These are phyloP conservation scores for Dorcus hopei DNA, from an alignment of 2,888 invertebrate species.

Conservation along the genomic window DNA sequence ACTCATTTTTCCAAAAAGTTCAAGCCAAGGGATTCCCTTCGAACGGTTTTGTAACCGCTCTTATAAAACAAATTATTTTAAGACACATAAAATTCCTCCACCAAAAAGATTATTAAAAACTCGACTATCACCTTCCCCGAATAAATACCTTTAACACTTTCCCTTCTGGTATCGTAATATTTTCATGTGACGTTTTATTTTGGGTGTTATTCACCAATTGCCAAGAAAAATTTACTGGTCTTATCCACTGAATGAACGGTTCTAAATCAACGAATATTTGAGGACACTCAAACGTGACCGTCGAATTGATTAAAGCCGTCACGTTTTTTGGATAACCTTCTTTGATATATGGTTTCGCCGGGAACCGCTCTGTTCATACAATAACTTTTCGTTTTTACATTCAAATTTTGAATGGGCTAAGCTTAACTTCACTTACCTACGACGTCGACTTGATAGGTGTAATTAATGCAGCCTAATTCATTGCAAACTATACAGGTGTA, in stretches of 20 bases:
- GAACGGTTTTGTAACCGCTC: too few relatives aligned
- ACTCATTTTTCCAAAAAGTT: too few relatives aligned
- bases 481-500: slow-evolving; percentile 90
- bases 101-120: too few relatives aligned
- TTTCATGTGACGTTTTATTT: not conserved
- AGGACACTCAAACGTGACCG: slow-evolving; percentile 73
- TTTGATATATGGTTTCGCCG: slow-evolving; percentile 80
- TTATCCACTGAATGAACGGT: slow-evolving; percentile 78
- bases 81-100: too few relatives aligned
- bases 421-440: slow-evolving; percentile 58
- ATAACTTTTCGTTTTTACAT: not conserved
- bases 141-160: slow-evolving; percentile 15
- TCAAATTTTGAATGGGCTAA: not conserved
- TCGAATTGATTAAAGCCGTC: slow-evolving; percentile 71
- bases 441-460: slow-evolving; percentile 67
- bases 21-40: too few relatives aligned
- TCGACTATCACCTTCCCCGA: too few relatives aligned
- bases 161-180: slow-evolving; percentile 2
- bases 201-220: slow-evolving; percentile 7
- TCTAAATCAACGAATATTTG: slow-evolving; percentile 76
- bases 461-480: slow-evolving; percentile 70
- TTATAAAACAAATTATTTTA: too few relatives aligned
- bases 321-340: slow-evolving; percentile 77
- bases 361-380: slow-evolving; percentile 66
- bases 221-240: slow-evolving; percentile 43